phyloP scores from a whole-genome alignment of 2,888 invertebrate species.

The Limnephilus lunatus region DNA sequence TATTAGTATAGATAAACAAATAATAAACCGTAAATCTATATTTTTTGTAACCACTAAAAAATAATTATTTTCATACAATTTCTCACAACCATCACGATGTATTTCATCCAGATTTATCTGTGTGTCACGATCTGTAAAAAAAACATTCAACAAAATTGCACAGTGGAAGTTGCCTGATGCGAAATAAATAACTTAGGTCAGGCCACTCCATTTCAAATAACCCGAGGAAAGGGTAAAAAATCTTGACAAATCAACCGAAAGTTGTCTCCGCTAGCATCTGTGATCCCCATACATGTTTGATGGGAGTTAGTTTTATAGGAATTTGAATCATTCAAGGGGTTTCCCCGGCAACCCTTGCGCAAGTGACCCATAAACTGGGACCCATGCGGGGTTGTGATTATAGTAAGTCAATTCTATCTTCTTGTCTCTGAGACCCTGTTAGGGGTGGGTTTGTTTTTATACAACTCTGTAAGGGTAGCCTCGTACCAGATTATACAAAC shows the following conservation, averaged over 20 bases:
- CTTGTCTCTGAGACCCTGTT: neutral
- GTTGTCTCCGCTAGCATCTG: conserved; percentile 14
- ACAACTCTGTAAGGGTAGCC: neutral
- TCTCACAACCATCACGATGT: neutral
- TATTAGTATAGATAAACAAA: no score
- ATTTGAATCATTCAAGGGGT: conserved; percentile 24
- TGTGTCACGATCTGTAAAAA: neutral
- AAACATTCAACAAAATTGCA: neutral
- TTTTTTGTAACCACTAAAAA: neutral
- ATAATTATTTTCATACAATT: neutral
- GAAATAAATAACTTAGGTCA: neutral
- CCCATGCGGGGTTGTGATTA: neutral
- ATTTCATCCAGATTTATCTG: neutral
- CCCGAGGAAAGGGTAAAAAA: neutral
- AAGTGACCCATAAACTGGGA: neutral
- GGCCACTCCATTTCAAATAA: neutral
- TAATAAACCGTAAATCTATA: no score
- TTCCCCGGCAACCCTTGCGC: neutral
- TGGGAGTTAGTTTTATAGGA: conserved; percentile 30
- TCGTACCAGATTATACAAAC: neutral
- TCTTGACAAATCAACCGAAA: neutral
- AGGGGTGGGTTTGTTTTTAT: conserved; percentile 1
- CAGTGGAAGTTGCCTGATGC: neutral
- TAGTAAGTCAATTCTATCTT: neutral
- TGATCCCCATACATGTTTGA: conserved; percentile 2